Evolutionary conservation across 2,888 invertebrate species (phyloP).

Genomic region (Thecophora atra): DNA sequence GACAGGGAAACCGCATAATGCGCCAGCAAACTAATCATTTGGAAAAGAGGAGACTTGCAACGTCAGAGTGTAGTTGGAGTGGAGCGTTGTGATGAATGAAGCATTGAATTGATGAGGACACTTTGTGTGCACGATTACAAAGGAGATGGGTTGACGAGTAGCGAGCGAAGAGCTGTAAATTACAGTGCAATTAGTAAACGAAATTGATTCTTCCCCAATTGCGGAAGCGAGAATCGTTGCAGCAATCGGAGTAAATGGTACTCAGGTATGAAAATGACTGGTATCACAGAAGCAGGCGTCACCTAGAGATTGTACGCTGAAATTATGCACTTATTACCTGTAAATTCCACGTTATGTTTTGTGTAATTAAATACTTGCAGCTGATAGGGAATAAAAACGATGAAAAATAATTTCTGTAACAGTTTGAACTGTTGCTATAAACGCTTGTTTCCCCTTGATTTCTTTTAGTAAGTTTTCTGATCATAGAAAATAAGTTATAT

Average conservation of each 20-base stretch:
- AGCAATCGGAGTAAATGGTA: not conserved
- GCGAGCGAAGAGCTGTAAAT: conserved; percentile 43
- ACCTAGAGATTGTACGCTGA: not conserved
- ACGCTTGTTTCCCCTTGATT: too few species aligned
- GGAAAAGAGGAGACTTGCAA: conserved; percentile 26
- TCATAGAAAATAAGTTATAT: too few species aligned
- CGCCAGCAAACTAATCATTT: conserved; percentile 25
- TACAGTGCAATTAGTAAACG: conserved; percentile 44
- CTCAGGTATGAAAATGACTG: not conserved
- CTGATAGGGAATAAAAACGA: too few species aligned
- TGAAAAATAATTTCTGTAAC: too few species aligned
- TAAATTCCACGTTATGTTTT: too few species aligned
- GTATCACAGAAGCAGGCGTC: not conserved
- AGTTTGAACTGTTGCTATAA: too few species aligned
- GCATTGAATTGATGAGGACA: conserved; percentile 7
- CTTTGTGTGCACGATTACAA: not conserved
- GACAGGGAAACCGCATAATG: conserved; percentile 17
- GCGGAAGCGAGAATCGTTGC: not conserved
- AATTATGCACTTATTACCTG: too few species aligned
- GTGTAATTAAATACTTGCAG: too few species aligned
- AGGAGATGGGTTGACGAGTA: not conserved
- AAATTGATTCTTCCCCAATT: conserved; percentile 41
- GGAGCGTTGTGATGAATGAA: not conserved
- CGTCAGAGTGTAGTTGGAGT: not conserved
- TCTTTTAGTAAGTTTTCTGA: too few species aligned